Evolutionary conservation across 1,140 invertebrate species (phyloP).

Genomic region (Cydia pomonella): DNA sequence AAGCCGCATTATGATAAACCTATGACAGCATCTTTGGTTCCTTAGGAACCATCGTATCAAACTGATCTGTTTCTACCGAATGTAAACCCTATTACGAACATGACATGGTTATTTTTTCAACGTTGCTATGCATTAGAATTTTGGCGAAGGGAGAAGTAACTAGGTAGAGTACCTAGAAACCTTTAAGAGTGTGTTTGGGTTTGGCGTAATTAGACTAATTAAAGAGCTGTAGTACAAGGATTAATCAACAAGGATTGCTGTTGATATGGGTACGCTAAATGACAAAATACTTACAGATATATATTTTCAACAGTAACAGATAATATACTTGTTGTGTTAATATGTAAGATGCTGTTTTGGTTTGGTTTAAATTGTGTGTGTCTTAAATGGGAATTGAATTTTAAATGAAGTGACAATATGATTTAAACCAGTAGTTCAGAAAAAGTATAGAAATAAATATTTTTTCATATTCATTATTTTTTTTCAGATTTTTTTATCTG

Average conservation of each 20-base stretch:
- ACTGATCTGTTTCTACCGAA: background rate
- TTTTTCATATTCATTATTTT: too few relatives aligned
- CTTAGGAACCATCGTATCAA: background rate
- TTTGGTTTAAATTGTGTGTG: too few relatives aligned
- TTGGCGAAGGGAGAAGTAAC: background rate
- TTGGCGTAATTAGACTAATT: background rate
- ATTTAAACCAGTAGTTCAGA: too few relatives aligned
- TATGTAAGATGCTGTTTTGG: too few relatives aligned
- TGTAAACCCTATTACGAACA: background rate
- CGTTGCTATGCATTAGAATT: background rate
- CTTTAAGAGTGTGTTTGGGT: background rate
- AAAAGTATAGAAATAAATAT: too few relatives aligned
- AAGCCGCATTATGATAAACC: background rate
- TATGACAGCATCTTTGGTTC: background rate
- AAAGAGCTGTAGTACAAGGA: background rate
- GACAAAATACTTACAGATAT: background rate
- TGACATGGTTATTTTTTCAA: background rate
- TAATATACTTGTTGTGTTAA: too few relatives aligned
- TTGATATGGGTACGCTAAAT: background rate
- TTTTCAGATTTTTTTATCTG: too few relatives aligned
- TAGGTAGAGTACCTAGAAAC: background rate
- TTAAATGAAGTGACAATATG: too few relatives aligned
- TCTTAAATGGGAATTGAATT: too few relatives aligned
- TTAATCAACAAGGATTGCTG: background rate
- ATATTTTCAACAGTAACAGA: too few relatives aligned